Evolutionary conservation across 2,797 vertebrate genomes (phyloP), one percentile per base, ranked within the genome.

Genomic region (Enteromius viviparus): DNA sequence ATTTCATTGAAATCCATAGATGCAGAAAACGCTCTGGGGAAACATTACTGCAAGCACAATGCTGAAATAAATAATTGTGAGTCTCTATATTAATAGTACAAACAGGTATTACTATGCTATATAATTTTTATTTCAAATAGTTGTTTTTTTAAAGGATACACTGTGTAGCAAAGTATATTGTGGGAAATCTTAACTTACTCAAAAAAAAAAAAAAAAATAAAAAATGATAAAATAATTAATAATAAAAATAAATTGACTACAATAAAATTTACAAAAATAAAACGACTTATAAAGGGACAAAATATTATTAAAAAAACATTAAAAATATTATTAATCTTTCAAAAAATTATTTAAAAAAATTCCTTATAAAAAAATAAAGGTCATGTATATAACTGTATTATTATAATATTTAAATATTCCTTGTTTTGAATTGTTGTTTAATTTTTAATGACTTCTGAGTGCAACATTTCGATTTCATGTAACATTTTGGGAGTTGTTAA

Each of bases 1-100:
- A 89, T 91, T 93, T 92, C 45, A 19, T 76, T 42, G 40, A 53
- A 68, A 45, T n/a, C 32, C 47, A 53, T 66, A 53, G 74, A 60
- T 6, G 37, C 37, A 34, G 26, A 26, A 58, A 42, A 19, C 1
- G 15, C 64, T 76, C 49, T 23, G 62, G 72, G 47, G 17, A 76
- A 55, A 68, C 17, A 21, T 66, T 47, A 47, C 26, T 21, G 47
- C 10, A 7, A 76, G 49, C n/a, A 81, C n/a, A 29, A 23, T 6
- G 40, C 42, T 12, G n/a, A 66, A 49, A 47, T 34, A 62, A 62
- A 26, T 45, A 45, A 62, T 10, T 42, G 34, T 1, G 15, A 19
- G 34, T 79, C 68, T 80, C 21, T 55, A 79, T 15, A 32, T 40
- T 34, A 58, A 58, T 10, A 58, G 8, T 58, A 23, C 23, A n/a